Conservation (phyloP, 2,797 vertebrate species). For the Pagetopsis macropterus region DNA sequence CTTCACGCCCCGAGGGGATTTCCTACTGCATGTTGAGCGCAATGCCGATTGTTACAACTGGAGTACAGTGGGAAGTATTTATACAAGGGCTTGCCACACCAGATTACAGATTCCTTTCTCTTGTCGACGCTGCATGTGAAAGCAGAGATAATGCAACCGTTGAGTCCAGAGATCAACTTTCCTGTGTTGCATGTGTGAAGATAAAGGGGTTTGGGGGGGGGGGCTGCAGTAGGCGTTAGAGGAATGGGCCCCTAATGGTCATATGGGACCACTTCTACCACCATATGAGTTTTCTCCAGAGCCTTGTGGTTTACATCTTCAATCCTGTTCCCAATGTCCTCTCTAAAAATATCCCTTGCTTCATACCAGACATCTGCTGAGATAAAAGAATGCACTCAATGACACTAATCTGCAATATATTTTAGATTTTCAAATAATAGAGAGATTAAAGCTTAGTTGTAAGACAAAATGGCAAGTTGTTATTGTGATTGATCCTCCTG, state of each 20-base stretch:
- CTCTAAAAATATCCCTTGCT: constrained; percentile 57
- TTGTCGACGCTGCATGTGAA: neutral
- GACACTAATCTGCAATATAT: neutral
- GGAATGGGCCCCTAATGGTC: constrained; percentile 14
- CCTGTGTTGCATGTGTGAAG: constrained; percentile 21
- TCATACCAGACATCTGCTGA: constrained; percentile 8
- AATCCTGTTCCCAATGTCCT: constrained; percentile 50
- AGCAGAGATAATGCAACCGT: constrained; percentile 13
- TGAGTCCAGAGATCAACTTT: constrained; percentile 19
- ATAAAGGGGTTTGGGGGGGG: constrained; percentile 4
- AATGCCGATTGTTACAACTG: constrained; percentile 6
- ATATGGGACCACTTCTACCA: constrained; percentile 48
- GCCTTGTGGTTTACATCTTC: constrained; percentile 51
- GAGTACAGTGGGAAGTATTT: neutral
- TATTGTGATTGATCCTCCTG: neutral
- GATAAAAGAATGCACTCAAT: constrained; percentile 14
- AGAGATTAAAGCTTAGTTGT: neutral
- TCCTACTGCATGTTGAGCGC: neutral
- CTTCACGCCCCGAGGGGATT: neutral
- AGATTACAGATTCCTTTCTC: constrained; percentile 17
- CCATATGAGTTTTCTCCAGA: constrained; percentile 48
- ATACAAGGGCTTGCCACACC: neutral
- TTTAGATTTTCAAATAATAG: neutral
- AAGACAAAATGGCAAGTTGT: neutral
- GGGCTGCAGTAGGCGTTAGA: constrained; percentile 13